Percentiles rank a stretch among this genome's conserved stretches.
These are phyloP conservation scores for Cataglyphis altisquamis DNA, from an alignment of 2,888 invertebrate species.

Conservation along the genomic window DNA sequence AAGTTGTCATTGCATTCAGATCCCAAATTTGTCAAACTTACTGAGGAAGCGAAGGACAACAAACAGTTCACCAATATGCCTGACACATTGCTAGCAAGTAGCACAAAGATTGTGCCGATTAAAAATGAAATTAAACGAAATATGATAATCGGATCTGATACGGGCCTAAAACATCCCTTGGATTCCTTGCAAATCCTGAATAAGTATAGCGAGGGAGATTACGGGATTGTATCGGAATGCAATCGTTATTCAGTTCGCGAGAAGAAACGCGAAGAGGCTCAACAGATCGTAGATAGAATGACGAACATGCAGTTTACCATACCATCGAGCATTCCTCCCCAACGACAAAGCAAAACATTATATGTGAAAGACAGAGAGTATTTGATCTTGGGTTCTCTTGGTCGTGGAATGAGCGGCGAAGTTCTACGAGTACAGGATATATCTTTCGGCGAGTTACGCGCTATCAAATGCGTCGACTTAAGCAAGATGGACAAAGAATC, in stretches of 20 bases:
- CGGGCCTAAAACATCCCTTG: slow-evolving; percentile 1
- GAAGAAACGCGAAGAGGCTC: slow-evolving; percentile 35
- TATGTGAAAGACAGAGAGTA: slow-evolving; percentile 92
- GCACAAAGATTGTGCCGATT: slow-evolving; percentile 35
- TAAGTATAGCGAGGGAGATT: slow-evolving; percentile 22
- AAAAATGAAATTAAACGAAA: slow-evolving; percentile 35
- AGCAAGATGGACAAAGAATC: slow-evolving; percentile 90
- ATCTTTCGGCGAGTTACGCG: slow-evolving; percentile 89
- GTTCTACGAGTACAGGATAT: slow-evolving; percentile 92
- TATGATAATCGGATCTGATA: slow-evolving; percentile 5
- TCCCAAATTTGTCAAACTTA: not conserved
- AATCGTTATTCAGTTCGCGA: not conserved
- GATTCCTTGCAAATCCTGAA: slow-evolving; percentile 14
- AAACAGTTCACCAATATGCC: slow-evolving; percentile 62
- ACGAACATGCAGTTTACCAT: slow-evolving; percentile 75
- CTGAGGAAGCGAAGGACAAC: slow-evolving; percentile 71
- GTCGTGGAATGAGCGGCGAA: slow-evolving; percentile 96
- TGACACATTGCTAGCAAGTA: not conserved
- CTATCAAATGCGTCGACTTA: slow-evolving; percentile 95
- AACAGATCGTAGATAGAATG: slow-evolving; percentile 57
- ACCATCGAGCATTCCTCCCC: slow-evolving; percentile 69
- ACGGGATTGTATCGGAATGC: slow-evolving; percentile 11
- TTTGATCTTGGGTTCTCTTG: slow-evolving; percentile 91
- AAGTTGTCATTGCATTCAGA: slow-evolving; percentile 30
- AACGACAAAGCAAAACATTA: slow-evolving; percentile 86